Evolutionary conservation across 2,797 vertebrate species (phyloP), one percentile per base, ranked within the genome.

Genomic region (Sebastes diaconus): DNA sequence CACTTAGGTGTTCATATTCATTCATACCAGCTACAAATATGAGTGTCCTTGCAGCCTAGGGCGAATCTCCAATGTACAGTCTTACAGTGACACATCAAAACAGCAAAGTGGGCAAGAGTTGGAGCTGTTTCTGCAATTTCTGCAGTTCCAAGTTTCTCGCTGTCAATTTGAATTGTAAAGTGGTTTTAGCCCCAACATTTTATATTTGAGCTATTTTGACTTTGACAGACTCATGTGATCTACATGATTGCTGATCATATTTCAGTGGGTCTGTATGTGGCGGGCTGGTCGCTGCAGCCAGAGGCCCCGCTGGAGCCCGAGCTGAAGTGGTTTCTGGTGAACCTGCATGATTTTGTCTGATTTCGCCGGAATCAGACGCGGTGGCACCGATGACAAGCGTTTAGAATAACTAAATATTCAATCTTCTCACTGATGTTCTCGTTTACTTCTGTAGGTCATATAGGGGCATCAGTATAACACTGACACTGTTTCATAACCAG

Each of bases 191-290:
- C 20, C 50, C 50, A 18, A 18, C 10, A 42, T 71, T 52, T 52
- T 74, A 79, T 66, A 61, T 79, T 69, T 79, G 63, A 84, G 58
- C 84, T 67, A 76, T 83, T 75, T 42, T 22, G 24, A 67, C 36
- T 13, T 54, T 13, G 4, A 75, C 2, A 4, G 27, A 36, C 58
- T 24, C 12, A 11, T 63, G 8, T 58, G 24, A 36, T 58, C 42
- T 24, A 25, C 6, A 10, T 13, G 18, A 61, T 22, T 27, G 11
- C 30, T 20, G 20, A 80, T 46, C 11, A 36, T 61, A 27, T 65
- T 42, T 20, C 18, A 50, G 18, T 20, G 18, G 46, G 18, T 8
- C 46, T 50, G 46, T 50, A 18, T 18, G 46, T 18, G 46, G 18
- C 0, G 7, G 7, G 46, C 42, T 18, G 16, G 42, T 46, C 42